Evolutionary conservation across 2,888 invertebrate genomes (phyloP).

Genomic region (Lypha dubia): DNA sequence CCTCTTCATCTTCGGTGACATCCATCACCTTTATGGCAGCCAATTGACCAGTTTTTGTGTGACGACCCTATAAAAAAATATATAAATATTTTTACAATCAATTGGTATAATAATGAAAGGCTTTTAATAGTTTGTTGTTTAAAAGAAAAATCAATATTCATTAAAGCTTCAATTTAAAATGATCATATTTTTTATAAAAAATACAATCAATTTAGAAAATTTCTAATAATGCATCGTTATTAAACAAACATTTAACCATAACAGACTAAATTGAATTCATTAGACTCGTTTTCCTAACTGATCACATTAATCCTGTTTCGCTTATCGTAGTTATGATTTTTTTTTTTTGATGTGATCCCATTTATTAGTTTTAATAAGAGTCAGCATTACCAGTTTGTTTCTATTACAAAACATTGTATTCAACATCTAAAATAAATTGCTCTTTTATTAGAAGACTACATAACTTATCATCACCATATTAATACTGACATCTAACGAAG

Average conservation of each 20-base stretch:
- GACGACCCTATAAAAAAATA: conserved; percentile 90
- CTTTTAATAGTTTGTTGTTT: not conserved
- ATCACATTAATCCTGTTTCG: conserved; percentile 42
- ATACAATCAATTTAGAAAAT: not conserved
- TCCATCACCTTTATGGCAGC: conserved; percentile 99
- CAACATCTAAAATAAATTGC: conserved; percentile 22
- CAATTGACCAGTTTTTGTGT: conserved; percentile 99
- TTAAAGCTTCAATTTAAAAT: not conserved
- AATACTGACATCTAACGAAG: not conserved
- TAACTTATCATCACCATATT: conserved; percentile 22
- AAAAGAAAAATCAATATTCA: not conserved
- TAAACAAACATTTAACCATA: not conserved
- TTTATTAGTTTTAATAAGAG: conserved; percentile 35
- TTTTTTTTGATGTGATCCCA: conserved; percentile 23
- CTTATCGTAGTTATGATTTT: conserved; percentile 1
- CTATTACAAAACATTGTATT: conserved; percentile 1
- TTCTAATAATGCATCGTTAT: conserved; percentile 2
- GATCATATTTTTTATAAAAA: conserved; percentile 4
- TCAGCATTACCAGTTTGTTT: conserved; percentile 25
- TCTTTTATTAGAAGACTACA: conserved; percentile 20
- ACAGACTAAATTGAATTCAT: not conserved
- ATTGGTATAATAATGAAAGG: not conserved
- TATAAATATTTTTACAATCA: not conserved
- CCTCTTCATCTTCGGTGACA: conserved; percentile 99
- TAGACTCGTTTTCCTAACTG: conserved; percentile 11